These are phyloP conservation scores for Myopa tessellatipennis DNA, from an alignment of 2,888 invertebrate species.

Conservation along the genomic window DNA sequence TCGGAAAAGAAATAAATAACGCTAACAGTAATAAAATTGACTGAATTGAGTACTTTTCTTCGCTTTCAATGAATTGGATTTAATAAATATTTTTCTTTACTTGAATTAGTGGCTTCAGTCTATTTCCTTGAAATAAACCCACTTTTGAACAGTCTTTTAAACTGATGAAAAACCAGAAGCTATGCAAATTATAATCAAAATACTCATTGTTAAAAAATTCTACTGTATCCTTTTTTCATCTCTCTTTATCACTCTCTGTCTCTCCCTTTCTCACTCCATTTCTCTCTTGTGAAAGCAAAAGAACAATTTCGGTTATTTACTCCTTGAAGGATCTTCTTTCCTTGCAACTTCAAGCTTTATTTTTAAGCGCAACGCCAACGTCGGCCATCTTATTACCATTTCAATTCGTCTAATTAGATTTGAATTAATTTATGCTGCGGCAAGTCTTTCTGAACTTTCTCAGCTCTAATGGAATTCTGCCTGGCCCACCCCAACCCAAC, in stretches of 20 bases:
- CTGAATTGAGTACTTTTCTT: too few species aligned
- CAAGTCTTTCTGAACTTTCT: conserved; percentile 32
- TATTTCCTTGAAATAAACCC: too few species aligned
- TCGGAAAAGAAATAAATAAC: background rate
- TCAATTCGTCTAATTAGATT: conserved; percentile 39
- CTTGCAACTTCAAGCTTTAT: conserved; percentile 1
- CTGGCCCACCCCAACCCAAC: background rate
- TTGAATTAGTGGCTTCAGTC: too few species aligned
- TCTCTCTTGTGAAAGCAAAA: background rate
- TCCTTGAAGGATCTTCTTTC: background rate
- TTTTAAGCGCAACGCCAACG: background rate
- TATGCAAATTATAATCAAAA: too few species aligned
- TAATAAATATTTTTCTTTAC: too few species aligned
- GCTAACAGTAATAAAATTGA: too few species aligned
- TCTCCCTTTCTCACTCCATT: background rate
- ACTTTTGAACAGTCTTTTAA: too few species aligned
- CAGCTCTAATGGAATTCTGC: background rate
- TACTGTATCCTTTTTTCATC: background rate
- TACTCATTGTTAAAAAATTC: too few species aligned
- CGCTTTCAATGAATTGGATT: too few species aligned
- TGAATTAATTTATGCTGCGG: conserved; percentile 36
- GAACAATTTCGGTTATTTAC: too few species aligned
- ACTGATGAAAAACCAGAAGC: too few species aligned
- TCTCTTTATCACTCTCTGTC: background rate
- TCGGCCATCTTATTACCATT: conserved; percentile 30